Base-by-base conservation (phyloP, 2,113 vertebrate genomes). In the Pterocles burchelli region DNA sequence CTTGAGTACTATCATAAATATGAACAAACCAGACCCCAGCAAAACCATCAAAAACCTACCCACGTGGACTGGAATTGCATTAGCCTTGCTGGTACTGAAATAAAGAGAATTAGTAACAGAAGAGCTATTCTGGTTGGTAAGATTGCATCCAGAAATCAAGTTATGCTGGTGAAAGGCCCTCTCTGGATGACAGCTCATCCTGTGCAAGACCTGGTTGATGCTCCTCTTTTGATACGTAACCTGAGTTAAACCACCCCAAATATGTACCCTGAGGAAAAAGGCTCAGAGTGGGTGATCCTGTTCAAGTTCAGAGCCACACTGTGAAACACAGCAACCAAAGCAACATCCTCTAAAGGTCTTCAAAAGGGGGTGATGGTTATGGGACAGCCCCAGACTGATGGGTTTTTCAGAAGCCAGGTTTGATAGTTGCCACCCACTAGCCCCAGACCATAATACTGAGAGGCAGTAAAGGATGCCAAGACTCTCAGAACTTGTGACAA, bases 1-100 rank as follows among this genome's bases (percentile, higher is more conserved):
- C 11, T 54, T 5, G 19, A 80, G n/a, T 68, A 24, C 20, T 38
- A 70, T 13, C 22, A 51, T 4, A 70, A 66, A 48, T 4, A 59
- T 1, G 3, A 65, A 71, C 33, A 24, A 49, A 7, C 3, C n/a
- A 54, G 85, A 75, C 19, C 11, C 12, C 52, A 67, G 24, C 10
- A 79, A 85, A 89, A 28, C 6, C 14, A 26, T 18, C 41, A 63
- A 51, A 48, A 36, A 34, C 10, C 11, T 29, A 6, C 18, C 19
- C 2, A 1, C 6, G 7, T 0, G 0, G 41, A 48, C 7, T n/a
- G 48, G 49, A 76, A 70, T 10, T 38, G 43, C 33, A 59, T 0
- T 54, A 46, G 36, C 51, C 41, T 31, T 58, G 58, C 13, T 77
- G 73, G 17, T 89, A 34, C 88, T 80, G 58, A 70, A 82, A 74